Percentiles rank a stretch among this genome's conserved stretches.
phyloP scores from a whole-genome alignment of 2,888 invertebrate genomes.

The Heliconius cydno region DNA sequence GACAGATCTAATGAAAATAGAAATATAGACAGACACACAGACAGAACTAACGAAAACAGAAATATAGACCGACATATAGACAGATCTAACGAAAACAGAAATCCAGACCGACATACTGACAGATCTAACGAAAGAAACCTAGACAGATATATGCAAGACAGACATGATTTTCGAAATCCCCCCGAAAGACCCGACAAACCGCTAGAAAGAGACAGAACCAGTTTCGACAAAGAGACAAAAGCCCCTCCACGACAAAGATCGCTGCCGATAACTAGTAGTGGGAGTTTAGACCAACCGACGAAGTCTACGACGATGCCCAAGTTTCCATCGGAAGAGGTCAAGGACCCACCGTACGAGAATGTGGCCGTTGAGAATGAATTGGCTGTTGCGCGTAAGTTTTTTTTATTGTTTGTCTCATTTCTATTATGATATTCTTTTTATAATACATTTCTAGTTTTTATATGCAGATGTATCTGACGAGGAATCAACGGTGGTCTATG shows the following conservation, averaged over 20 bases:
- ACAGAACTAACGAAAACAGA: slow-evolving; percentile 42
- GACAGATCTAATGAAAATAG: slow-evolving; percentile 50
- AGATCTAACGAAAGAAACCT: not conserved
- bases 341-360: slow-evolving; percentile 76
- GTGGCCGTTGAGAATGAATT: slow-evolving; percentile 71
- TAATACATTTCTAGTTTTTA: slow-evolving; percentile 24
- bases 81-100: slow-evolving; percentile 45
- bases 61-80: slow-evolving; percentile 38
- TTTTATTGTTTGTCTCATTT: slow-evolving; percentile 25
- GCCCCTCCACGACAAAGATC: slow-evolving; percentile 76
- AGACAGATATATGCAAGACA: slow-evolving; percentile 45
- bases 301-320: slow-evolving; percentile 85
- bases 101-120: slow-evolving; percentile 42
- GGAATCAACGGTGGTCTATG: not conserved
- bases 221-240: slow-evolving; percentile 58
- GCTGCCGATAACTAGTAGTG: slow-evolving; percentile 68
- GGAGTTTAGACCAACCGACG: slow-evolving; percentile 71
- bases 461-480: not conserved
- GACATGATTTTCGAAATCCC: slow-evolving; percentile 59
- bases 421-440: not conserved
- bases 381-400: slow-evolving; percentile 70
- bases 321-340: slow-evolving; percentile 76
- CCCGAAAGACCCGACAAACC: slow-evolving; percentile 67
- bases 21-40: slow-evolving; percentile 44
- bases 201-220: slow-evolving; percentile 49